Evolutionary conservation across 1,140 invertebrate genomes (phyloP), one percentile per base, ranked within the genome.

Genomic region (Littorina saxatilis): DNA sequence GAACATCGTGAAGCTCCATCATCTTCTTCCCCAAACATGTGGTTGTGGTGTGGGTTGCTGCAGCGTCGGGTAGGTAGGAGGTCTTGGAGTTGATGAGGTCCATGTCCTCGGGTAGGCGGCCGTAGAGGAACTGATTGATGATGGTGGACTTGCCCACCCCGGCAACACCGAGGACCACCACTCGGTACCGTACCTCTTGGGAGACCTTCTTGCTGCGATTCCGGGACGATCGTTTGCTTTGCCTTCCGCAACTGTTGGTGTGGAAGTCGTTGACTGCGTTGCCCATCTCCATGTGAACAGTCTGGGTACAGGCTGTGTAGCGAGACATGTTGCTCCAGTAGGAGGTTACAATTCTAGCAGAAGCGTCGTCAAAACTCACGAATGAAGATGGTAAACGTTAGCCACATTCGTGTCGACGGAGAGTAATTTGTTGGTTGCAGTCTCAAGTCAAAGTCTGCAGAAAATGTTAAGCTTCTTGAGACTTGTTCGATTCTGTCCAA

Each of bases 111-210:
- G 40, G 95, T 43, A 91, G 97, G 98, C 75, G 95, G 95, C 83
- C 72, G 40, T 76, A 43, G 0, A 98, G 94, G 92, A 98, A 98
- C 91, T 98, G 96, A 74, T 95, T 94, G 87, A 98, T 97, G 85
- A 98, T 95, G 4, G 97, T 96, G 2, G 96, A 97, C 93, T 98
- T 98, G 32, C 97, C 97, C 11, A 97, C 97, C 93, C 96, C 96
- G 0, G 96, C 95, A 0, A 96, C 95, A 11, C 97, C 97, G 94
- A 98, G 50, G 35, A 82, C 61, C 2, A 78, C 81, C 20, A 82
- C 37, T 1, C 81, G 74, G 63, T 52, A 75, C 35, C 43, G 39
- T 2, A 68, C 15, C 66, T 68, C 66, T 39, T 39, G 32, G 35
- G 35, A 68, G 32, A 68, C 66, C 32, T 15, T 32, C 17, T 35